Evolutionary conservation across 2,888 invertebrate species (phyloP), one percentile per base, ranked within the genome.

Genomic region (Phrixothrix hirtus): DNA sequence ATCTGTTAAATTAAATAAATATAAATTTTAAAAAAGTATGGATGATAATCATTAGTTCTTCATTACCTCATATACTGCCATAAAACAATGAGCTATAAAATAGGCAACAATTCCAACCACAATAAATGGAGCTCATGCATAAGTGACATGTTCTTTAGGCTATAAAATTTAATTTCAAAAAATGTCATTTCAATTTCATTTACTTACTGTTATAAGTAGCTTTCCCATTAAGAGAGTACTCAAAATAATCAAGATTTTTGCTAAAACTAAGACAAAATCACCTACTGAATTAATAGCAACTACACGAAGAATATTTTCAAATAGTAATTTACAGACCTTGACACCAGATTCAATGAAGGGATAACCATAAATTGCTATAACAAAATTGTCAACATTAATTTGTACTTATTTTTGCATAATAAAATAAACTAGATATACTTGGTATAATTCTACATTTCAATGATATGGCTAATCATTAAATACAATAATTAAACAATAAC

Each of bases 241-340:
- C 2, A 81, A 77, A 29, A 86, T 84, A 1, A 88, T 83, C 13
- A 84, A 72, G 2, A 84, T 77, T 78, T 89, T 88, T 15, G 83
- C 83, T 34, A 88, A 72, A 61, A 87, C 83, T 14, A 88, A 70
- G 1, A 87, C 83, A 65, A 87, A 87, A 70, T 86, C 86, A 7
- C 87, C 87, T n/a, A 88, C 83, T 15, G 86, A 85, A 75, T 88
- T 88, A 35, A 88, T 85, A 1, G 86, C 85, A 9, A 83, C 79
- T 7, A 88, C 84, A 51, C 85, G 75, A 31, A 88, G 71, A 26
- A 83, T 81, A 71, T 88, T 88, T 30, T 76, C 79, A 0, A 82
- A 75, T 9, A 89, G 67, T 10, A 82, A 74, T 57, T 76, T 74
- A 63, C 86, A 85, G 0, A 87, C 86, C 64, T 79, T 79, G 63